Base-by-base conservation (phyloP, 2,113 vertebrate genomes). In the Tetrax tetrax region DNA sequence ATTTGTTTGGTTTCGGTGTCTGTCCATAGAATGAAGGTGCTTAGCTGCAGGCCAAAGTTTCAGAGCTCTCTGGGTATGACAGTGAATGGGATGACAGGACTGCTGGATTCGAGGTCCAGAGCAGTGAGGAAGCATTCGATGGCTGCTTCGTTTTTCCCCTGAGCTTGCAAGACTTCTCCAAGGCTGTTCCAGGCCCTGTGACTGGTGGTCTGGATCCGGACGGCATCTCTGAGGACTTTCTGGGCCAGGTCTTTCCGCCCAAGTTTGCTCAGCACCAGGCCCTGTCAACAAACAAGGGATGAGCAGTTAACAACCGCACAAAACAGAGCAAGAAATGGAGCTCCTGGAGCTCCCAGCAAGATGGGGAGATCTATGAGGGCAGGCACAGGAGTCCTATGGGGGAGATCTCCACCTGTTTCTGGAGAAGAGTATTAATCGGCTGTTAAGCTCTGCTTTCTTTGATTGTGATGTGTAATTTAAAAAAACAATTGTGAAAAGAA, bases 91-190 rank as follows among this genome's bases (percentile, higher is more conserved):
- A 99, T 95, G 87, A 99, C 97, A 4, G 99, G 99, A 94, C 99
- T 99, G 98, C 99, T 99, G 93, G 99, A 98, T 98, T 99, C 99
- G 35, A 99, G 98, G 94, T 99, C 99, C 71, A 99, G 97, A n/a
- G 99, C 99, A 0, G 98, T 99, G 63, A 99, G 96, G 97, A 99
- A 99, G 96, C 99, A 99, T 75, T 99, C 99, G 0, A 98, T 98
- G 6, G 99, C 98, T 0, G 98, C 99, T 97, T 99, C 99, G 0
- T 97, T 96, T 93, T 98, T 98, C 83, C 98, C 98, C 70, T 98
- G 98, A 45, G 97, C 98, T 98, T 99, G 99, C 94, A 99, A 98
- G 47, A 99, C 99, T 94, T 99, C 98, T 3, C 99, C 99, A 45
- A 99, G 98, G 94, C 98, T 97, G 60, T 99, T 99, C 99, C 99